These are phyloP conservation scores for Vannuccia rotundouncinata DNA, from an alignment of 2,888 invertebrate species.

Conservation along the genomic window DNA sequence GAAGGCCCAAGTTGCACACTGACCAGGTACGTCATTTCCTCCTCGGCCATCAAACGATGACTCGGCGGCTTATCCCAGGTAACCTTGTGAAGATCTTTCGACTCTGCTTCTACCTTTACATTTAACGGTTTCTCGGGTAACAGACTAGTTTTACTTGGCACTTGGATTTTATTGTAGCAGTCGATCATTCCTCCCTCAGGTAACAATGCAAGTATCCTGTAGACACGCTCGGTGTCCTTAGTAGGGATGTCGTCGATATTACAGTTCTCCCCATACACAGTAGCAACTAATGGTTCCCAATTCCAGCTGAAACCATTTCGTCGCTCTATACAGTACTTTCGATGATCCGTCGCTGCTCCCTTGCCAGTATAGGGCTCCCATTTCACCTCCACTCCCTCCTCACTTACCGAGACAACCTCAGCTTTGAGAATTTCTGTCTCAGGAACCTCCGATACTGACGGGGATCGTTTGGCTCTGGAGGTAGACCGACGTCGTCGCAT, in stretches of 20 bases:
- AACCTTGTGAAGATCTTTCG: slow-evolving; percentile 14
- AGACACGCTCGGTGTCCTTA: slow-evolving; percentile 12
- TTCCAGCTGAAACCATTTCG: neutral
- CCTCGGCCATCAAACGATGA: neutral
- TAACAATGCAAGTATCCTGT: slow-evolving; percentile 3
- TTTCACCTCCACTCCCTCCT: slow-evolving; percentile 30
- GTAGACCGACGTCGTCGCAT: neutral
- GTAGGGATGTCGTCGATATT: slow-evolving; percentile 1
- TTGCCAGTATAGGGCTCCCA: slow-evolving; percentile 12
- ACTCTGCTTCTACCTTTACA: neutral
- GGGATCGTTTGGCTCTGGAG: neutral
- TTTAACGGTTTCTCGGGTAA: slow-evolving; percentile 7
- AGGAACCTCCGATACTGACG: slow-evolving; percentile 6
- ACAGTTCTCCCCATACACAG: slow-evolving; percentile 35
- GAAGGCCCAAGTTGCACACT: neutral
- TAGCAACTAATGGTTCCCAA: slow-evolving; percentile 31
- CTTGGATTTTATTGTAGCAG: slow-evolving; percentile 20
- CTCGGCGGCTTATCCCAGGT: slow-evolving; percentile 7
- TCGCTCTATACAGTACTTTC: slow-evolving; percentile 31
- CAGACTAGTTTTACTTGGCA: slow-evolving; percentile 18
- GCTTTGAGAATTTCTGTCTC: slow-evolving; percentile 28
- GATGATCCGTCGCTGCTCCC: neutral
- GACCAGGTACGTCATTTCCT: neutral
- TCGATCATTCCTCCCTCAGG: slow-evolving; percentile 5
- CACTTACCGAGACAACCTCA: slow-evolving; percentile 25